These are phyloP conservation scores for Bradypodion pumilum DNA, from an alignment of 2,797 vertebrate species.

Conservation along the genomic window DNA sequence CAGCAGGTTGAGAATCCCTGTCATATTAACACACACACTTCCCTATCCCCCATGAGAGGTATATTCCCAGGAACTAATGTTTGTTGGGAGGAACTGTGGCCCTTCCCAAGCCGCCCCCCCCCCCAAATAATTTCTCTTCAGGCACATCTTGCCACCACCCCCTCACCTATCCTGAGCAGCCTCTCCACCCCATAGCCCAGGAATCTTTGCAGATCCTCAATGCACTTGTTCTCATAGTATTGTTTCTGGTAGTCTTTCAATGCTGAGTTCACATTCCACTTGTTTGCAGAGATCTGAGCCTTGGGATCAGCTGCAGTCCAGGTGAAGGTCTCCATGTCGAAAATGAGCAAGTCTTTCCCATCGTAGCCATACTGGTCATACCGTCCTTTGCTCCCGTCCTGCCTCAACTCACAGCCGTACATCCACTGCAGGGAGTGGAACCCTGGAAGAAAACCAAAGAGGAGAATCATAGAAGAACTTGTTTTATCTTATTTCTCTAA, in stretches of 20 bases:
- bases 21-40: too few species aligned
- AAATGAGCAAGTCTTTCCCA: background rate
- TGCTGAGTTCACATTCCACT: accelerated
- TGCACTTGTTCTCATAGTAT: accelerated
- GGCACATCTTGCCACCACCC: too few species aligned
- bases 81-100: too few species aligned
- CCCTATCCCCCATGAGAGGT: too few species aligned
- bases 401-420: background rate
- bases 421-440: background rate
- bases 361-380: background rate
- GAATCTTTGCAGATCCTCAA: background rate
- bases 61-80: too few species aligned
- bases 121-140: too few species aligned
- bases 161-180: background rate
- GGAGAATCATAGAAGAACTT: too few species aligned
- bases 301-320: accelerated
- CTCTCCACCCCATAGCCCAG: background rate
- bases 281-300: background rate
- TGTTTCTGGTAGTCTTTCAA: background rate
- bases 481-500: too few species aligned
- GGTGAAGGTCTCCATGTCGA: background rate
- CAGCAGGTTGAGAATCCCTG: too few species aligned
- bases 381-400: background rate
- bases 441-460: too few species aligned
- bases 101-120: too few species aligned